A percentile compares a stretch with the other conserved stretches of the same genome.
Evolutionary conservation across 2,113 vertebrate genomes (phyloP).

Genomic region (Carettochelys insculpta): DNA sequence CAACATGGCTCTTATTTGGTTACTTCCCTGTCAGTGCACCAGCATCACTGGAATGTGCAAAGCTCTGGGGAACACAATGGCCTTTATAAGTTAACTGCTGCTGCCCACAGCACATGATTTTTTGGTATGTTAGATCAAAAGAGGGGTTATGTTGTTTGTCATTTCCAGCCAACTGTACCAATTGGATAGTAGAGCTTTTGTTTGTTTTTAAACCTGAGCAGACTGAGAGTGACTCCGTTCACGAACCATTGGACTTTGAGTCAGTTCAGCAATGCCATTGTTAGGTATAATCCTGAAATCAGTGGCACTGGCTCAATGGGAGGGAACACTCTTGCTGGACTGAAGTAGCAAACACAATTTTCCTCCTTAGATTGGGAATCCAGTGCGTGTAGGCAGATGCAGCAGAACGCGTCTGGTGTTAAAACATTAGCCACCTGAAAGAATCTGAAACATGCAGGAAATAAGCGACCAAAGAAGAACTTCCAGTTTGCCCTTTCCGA

Average conservation of each 20-base stretch:
- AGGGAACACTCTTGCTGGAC: not conserved
- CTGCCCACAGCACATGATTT: not conserved
- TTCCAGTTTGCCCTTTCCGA: constrained; percentile 21
- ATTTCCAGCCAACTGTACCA: not conserved
- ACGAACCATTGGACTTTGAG: not conserved
- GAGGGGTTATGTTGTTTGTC: not conserved
- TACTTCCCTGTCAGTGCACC: not conserved
- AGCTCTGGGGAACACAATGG: not conserved
- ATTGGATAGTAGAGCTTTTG: not conserved
- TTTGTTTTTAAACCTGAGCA: constrained; percentile 47
- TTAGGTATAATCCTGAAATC: not conserved
- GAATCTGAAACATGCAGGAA: constrained; percentile 23
- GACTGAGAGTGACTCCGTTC: not conserved
- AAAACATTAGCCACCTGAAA: not conserved
- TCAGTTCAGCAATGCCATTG: not conserved
- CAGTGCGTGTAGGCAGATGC: not conserved
- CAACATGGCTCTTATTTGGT: constrained; percentile 29
- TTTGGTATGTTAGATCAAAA: constrained; percentile 23
- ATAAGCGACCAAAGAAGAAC: not conserved
- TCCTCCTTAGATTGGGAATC: not conserved
- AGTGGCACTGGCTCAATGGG: not conserved
- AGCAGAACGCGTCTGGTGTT: constrained; percentile 6
- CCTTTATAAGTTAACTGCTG: not conserved
- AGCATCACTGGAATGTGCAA: constrained; percentile 18
- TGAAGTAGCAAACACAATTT: not conserved